These are phyloP conservation scores for Sympetrum striolatum DNA, from an alignment of 2,888 invertebrate genomes.

Conservation along the genomic window DNA sequence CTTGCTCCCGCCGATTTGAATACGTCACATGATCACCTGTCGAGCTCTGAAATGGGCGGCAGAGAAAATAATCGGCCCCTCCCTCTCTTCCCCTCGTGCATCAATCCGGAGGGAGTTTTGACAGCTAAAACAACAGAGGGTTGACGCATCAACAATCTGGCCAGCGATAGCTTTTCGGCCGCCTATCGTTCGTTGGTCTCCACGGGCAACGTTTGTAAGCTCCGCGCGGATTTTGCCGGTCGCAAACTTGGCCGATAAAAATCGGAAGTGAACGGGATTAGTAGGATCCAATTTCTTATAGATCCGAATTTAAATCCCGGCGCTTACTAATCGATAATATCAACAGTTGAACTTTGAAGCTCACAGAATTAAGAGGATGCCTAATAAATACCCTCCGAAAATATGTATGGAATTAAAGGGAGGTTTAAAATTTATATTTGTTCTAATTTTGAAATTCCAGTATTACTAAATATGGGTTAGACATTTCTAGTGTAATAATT, in stretches of 20 bases:
- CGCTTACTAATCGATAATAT: too few relatives aligned
- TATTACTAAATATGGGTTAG: too few relatives aligned
- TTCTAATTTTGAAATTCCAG: too few relatives aligned
- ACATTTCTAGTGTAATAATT: too few relatives aligned
- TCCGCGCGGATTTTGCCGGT: not conserved
- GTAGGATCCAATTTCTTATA: not conserved
- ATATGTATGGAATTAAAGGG: too few relatives aligned
- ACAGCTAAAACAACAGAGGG: constrained; percentile 12
- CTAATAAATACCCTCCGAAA: too few relatives aligned
- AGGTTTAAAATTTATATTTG: too few relatives aligned
- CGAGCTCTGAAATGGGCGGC: not conserved
- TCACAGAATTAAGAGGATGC: too few relatives aligned
- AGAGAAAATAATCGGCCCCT: constrained; percentile 4
- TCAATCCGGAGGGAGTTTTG: constrained; percentile 17
- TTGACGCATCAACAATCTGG: constrained; percentile 18
- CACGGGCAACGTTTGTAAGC: not conserved
- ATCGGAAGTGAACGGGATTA: not conserved
- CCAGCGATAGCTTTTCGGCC: constrained; percentile 34
- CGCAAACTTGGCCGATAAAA: not conserved
- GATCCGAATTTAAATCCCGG: too few relatives aligned
- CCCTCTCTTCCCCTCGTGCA: not conserved
- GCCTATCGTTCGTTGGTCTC: not conserved
- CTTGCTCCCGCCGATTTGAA: not conserved
- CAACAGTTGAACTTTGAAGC: too few relatives aligned
- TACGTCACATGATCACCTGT: constrained; percentile 23